These are phyloP conservation scores for Hemibagrus wyckioides DNA, from an alignment of 2,113 vertebrate genomes.

Conservation along the genomic window DNA sequence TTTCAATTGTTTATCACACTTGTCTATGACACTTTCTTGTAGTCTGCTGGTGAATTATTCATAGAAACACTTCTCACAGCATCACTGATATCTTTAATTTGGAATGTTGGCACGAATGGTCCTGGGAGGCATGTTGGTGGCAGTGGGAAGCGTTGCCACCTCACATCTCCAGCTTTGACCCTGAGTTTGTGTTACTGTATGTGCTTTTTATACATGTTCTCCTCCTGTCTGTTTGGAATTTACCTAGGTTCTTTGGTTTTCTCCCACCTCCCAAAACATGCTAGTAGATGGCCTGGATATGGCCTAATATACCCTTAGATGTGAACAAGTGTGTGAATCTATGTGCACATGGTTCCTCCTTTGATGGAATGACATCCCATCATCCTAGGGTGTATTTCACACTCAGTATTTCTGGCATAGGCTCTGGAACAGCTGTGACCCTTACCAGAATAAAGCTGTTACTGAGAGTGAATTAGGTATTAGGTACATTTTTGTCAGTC, in stretches of 20 bases:
- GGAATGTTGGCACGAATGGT: background rate
- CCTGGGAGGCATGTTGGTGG: background rate
- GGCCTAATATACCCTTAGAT: background rate
- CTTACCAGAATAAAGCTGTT: background rate
- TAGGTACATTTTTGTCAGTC: background rate
- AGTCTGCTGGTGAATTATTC: background rate
- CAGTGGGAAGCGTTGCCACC: background rate
- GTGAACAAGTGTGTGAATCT: background rate
- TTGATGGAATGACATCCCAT: background rate
- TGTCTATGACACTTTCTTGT: background rate
- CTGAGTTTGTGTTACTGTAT: background rate
- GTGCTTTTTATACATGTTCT: background rate
- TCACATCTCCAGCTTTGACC: background rate
- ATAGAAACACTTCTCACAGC: background rate
- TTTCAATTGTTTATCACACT: background rate
- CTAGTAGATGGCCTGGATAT: background rate
- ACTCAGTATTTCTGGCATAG: background rate
- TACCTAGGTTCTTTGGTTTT: background rate
- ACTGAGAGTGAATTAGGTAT: background rate
- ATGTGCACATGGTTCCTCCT: background rate
- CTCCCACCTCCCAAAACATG: background rate
- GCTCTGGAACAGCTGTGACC: background rate
- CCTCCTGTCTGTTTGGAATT: background rate
- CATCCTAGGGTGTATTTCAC: background rate
- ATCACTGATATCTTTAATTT: background rate